These are phyloP conservation scores for Dolichoris vasculosae DNA, from an alignment of 1,140 invertebrate genomes.

Conservation along the genomic window DNA sequence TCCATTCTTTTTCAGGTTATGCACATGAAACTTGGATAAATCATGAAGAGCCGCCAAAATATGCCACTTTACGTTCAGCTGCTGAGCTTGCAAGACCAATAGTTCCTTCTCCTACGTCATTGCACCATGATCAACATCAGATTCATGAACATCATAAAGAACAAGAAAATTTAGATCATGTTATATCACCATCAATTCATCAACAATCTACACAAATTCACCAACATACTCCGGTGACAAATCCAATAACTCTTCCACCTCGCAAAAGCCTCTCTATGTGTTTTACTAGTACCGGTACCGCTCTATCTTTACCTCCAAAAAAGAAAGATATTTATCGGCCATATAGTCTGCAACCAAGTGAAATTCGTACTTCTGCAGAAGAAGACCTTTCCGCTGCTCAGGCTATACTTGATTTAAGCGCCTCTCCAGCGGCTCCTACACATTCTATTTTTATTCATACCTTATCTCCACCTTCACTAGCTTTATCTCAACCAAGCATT, in stretches of 20 bases:
- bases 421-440: conserved; percentile 82
- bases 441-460: conserved; percentile 72
- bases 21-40: conserved; percentile 73
- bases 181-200: conserved; percentile 55
- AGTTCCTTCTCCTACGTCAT: conserved; percentile 55
- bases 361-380: conserved; percentile 80
- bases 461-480: conserved; percentile 74
- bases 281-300: conserved; percentile 87
- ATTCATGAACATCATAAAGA: conserved; percentile 53
- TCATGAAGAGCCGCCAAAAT: conserved; percentile 76
- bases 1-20: conserved; percentile 62
- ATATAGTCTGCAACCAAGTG: conserved; percentile 83
- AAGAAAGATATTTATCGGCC: conserved; percentile 92
- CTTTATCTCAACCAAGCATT: conserved; percentile 57
- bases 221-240: conserved; percentile 55
- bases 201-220: conserved; percentile 65
- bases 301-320: conserved; percentile 87
- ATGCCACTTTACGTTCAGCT: conserved; percentile 80
- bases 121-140: conserved; percentile 15
- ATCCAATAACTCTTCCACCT: conserved; percentile 68
- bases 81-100: conserved; percentile 72
- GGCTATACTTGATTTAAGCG: conserved; percentile 89
- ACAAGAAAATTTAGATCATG: conserved; percentile 49
- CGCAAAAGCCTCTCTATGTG: conserved; percentile 85
- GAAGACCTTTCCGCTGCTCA: conserved; percentile 89